Percentiles rank a stretch among this genome's conserved stretches.
These are phyloP conservation scores for Pheosia gnoma DNA, from an alignment of 2,888 invertebrate genomes.

Conservation along the genomic window DNA sequence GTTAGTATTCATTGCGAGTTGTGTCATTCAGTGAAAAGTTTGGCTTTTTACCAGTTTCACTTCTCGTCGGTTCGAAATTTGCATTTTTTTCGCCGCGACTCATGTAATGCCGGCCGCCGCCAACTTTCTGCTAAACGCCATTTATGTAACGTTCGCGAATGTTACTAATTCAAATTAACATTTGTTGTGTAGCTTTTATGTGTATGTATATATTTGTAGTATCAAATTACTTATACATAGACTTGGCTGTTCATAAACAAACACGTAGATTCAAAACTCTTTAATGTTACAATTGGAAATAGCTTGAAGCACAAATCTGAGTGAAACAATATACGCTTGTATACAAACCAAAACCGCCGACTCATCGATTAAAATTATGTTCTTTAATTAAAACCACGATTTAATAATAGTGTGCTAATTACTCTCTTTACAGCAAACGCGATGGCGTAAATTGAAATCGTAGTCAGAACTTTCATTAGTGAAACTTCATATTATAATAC, in stretches of 20 bases:
- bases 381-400: neutral
- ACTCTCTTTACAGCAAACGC: neutral
- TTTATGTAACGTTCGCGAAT: slow-evolving; percentile 1
- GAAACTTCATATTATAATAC: slow-evolving; percentile 10
- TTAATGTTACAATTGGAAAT: too few species aligned
- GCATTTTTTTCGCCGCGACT: slow-evolving; percentile 38
- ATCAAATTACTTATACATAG: neutral
- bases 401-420: neutral
- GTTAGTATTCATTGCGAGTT: slow-evolving; percentile 77
- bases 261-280: neutral
- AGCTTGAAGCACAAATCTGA: too few species aligned
- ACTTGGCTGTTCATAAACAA: neutral
- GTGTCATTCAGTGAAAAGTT: slow-evolving; percentile 74
- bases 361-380: neutral
- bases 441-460: slow-evolving; percentile 1
- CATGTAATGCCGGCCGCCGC: slow-evolving; percentile 17
- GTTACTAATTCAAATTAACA: neutral
- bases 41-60: slow-evolving; percentile 56
- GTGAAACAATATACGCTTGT: too few species aligned
- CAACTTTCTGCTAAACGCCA: slow-evolving; percentile 9
- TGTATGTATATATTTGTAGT: neutral
- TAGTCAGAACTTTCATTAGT: slow-evolving; percentile 15
- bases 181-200: neutral
- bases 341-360: neutral
- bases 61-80: slow-evolving; percentile 46